phyloP scores from a whole-genome alignment of 1,140 invertebrate species.

The Drosophila sturtevanti region DNA sequence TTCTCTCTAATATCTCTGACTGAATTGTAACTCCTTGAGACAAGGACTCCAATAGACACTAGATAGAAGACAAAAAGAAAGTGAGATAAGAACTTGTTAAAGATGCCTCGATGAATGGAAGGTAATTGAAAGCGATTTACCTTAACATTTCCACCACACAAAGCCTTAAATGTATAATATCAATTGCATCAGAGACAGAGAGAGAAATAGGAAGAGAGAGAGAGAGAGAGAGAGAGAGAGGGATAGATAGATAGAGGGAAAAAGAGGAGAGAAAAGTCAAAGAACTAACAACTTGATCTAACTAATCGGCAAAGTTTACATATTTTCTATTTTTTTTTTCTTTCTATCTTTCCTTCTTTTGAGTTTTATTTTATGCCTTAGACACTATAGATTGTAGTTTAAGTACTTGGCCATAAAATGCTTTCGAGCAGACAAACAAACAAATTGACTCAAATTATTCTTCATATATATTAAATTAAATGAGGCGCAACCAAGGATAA shows the following conservation, averaged over 20 bases:
- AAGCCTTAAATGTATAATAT: not conserved
- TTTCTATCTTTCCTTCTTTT: too few species aligned
- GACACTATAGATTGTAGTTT: not conserved
- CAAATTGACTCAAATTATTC: slow-evolving; percentile 70
- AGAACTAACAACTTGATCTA: not conserved
- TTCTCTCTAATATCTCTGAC: slow-evolving; percentile 15
- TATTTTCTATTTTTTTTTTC: too few species aligned
- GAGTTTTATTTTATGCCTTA: not conserved
- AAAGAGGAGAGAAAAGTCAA: too few species aligned
- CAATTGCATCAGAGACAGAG: not conserved
- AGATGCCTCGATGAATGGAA: not conserved
- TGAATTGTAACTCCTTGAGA: slow-evolving; percentile 2
- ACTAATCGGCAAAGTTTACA: slow-evolving; percentile 1
- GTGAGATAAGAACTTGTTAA: not conserved
- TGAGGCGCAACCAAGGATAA: slow-evolving; percentile 60
- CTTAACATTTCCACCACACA: not conserved
- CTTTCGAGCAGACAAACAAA: slow-evolving; percentile 50
- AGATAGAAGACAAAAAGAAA: slow-evolving; percentile 18
- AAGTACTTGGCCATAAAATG: slow-evolving; percentile 40
- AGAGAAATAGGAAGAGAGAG: too few species aligned
- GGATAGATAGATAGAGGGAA: too few species aligned
- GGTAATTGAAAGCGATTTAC: not conserved
- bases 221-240: too few species aligned
- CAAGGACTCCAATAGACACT: slow-evolving; percentile 1
- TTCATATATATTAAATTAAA: slow-evolving; percentile 60